Percentiles rank a stretch among this genome's conserved stretches.
Conservation (phyloP, 2,113 vertebrate species). For the Genyomyrus donnyi region DNA sequence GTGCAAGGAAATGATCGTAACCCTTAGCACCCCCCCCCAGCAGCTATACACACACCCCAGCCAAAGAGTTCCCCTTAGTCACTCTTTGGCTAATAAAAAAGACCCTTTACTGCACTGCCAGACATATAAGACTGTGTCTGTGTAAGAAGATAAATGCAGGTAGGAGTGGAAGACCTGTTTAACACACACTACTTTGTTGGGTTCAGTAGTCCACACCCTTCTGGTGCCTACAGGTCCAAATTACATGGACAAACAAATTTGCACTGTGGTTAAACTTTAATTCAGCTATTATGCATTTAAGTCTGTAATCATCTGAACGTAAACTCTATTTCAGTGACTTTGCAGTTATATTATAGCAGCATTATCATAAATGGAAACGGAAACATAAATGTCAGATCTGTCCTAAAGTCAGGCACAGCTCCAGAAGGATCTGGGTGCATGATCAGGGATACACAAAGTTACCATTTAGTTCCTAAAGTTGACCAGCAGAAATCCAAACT, state of each 20-base stretch:
- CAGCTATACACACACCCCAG: background rate
- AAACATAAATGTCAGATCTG: background rate
- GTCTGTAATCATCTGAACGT: background rate
- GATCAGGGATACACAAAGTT: background rate
- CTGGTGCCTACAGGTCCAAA: background rate
- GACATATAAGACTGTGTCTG: background rate
- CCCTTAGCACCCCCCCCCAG: background rate
- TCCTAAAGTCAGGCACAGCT: background rate
- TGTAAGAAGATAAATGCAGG: background rate
- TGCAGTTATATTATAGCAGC: background rate
- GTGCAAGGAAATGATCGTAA: background rate
- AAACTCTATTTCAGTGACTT: background rate
- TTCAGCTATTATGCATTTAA: background rate
- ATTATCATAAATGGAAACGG: background rate
- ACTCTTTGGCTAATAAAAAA: background rate
- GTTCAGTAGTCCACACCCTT: background rate
- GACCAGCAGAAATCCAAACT: background rate
- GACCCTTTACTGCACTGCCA: background rate
- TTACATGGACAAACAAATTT: background rate
- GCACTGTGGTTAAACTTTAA: background rate
- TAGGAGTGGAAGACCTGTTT: background rate
- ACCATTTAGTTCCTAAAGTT: background rate
- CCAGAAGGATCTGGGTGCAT: background rate
- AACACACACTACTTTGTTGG: conserved; percentile 13
- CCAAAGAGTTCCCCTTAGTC: background rate